A percentile compares a stretch with the other conserved stretches of the same genome.
These are phyloP conservation scores for Trissolcus basalis DNA, from an alignment of 1,140 invertebrate species.

Conservation along the genomic window DNA sequence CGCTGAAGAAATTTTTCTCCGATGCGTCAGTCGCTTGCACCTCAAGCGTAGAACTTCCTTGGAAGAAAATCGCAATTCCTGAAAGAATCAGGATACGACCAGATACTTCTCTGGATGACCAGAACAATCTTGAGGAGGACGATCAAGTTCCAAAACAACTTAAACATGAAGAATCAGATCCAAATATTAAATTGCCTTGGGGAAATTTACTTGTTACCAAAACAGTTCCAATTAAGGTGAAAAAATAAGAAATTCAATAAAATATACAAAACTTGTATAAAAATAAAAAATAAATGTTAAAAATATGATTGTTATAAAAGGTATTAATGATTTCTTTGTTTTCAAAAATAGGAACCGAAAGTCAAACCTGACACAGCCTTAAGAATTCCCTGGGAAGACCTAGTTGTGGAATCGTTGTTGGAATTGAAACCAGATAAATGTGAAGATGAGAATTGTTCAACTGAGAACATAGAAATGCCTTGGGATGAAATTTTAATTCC, in stretches of 20 bases:
- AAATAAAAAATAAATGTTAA: no score
- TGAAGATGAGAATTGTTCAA: slow-evolving; percentile 1
- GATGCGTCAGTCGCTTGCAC: slow-evolving; percentile 57
- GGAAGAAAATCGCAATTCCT: slow-evolving; percentile 64
- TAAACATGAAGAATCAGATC: slow-evolving; percentile 32
- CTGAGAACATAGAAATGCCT: slow-evolving; percentile 65
- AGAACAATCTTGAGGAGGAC: neutral
- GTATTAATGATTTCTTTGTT: no score
- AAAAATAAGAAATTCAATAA: no score
- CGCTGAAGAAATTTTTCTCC: slow-evolving; percentile 56
- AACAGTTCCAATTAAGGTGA: slow-evolving; percentile 11
- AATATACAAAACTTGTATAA: no score
- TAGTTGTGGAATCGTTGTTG: slow-evolving; percentile 43
- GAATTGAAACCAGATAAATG: slow-evolving; percentile 44
- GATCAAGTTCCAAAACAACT: slow-evolving; percentile 3
- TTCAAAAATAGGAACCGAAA: no score
- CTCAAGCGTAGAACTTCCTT: slow-evolving; percentile 66
- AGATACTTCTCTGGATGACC: slow-evolving; percentile 3
- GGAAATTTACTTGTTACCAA: slow-evolving; percentile 61
- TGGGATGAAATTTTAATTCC: slow-evolving; percentile 67
- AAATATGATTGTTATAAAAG: no score
- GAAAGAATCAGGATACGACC: slow-evolving; percentile 51
- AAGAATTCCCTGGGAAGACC: slow-evolving; percentile 8
- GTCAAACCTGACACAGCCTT: neutral
- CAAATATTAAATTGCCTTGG: slow-evolving; percentile 62